Percentiles rank a stretch among this genome's conserved stretches.
Evolutionary conservation across 2,113 vertebrate species (phyloP).

Genomic region (Ploceus nigricollis): DNA sequence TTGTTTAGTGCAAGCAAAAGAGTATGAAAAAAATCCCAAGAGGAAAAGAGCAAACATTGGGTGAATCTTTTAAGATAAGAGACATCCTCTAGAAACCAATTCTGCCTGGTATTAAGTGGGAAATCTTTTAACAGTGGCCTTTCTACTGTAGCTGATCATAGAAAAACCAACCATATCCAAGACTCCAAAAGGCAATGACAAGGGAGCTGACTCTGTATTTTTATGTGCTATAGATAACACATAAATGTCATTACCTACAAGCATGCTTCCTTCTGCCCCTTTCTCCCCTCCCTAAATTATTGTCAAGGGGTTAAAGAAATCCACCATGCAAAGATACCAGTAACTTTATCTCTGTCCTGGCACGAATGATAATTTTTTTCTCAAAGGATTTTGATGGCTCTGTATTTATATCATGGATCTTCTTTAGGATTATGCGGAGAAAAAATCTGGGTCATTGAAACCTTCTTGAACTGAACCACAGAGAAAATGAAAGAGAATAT

Average conservation of each 20-base stretch:
- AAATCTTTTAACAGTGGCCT: neutral
- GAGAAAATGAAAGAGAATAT: neutral
- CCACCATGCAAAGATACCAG: neutral
- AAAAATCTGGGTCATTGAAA: constrained; percentile 47
- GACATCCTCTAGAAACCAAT: neutral
- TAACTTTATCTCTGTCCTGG: neutral
- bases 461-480: neutral
- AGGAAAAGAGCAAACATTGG: neutral
- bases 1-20: neutral
- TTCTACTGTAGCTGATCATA: neutral
- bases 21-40: neutral
- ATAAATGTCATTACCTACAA: neutral
- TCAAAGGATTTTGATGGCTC: neutral
- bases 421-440: constrained; percentile 21
- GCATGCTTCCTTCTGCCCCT: neutral
- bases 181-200: neutral
- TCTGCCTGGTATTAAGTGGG: neutral
- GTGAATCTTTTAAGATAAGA: neutral
- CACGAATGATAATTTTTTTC: neutral
- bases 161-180: neutral
- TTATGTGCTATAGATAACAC: neutral
- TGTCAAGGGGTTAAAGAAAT: neutral
- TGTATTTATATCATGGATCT: constrained; percentile 6
- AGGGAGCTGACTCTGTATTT: neutral
- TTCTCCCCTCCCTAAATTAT: neutral